A percentile compares a stretch with the other conserved stretches of the same genome.
Conservation (phyloP, 2,113 vertebrate species). For the Daubentonia madagascariensis region DNA sequence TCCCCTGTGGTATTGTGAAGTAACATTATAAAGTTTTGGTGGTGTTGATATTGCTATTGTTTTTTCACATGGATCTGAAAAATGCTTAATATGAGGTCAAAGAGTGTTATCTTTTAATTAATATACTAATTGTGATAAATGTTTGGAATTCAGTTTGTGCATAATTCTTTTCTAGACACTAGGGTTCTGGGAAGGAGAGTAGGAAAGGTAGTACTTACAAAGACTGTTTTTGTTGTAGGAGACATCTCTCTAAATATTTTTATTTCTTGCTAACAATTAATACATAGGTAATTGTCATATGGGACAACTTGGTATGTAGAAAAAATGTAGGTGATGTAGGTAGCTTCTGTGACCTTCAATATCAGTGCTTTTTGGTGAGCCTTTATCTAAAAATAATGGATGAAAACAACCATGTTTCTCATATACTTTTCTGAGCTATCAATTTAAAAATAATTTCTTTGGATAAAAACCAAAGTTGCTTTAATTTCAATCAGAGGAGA, state of each 20-base stretch:
- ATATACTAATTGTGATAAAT: not conserved
- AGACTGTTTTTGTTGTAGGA: not conserved
- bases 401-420: not conserved
- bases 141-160: not conserved
- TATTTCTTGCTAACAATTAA: not conserved
- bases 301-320: not conserved
- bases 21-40: not conserved
- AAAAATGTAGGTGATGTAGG: not conserved
- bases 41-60: not conserved
- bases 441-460: slow-evolving; percentile 41
- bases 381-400: not conserved
- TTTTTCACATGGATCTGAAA: not conserved
- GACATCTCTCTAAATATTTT: not conserved
- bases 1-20: not conserved
- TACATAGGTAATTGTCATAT: not conserved
- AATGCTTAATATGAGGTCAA: not conserved
- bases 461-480: not conserved
- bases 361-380: not conserved
- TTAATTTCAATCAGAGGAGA: slow-evolving; percentile 9
- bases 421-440: not conserved
- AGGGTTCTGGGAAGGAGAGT: not conserved
- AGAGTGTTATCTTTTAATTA: not conserved
- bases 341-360: not conserved
- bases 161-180: not conserved
- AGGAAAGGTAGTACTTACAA: not conserved